Percentiles rank a stretch among this genome's conserved stretches.
Conservation (phyloP, 2,797 vertebrate genomes). For the Oreochromis mossambicus region DNA sequence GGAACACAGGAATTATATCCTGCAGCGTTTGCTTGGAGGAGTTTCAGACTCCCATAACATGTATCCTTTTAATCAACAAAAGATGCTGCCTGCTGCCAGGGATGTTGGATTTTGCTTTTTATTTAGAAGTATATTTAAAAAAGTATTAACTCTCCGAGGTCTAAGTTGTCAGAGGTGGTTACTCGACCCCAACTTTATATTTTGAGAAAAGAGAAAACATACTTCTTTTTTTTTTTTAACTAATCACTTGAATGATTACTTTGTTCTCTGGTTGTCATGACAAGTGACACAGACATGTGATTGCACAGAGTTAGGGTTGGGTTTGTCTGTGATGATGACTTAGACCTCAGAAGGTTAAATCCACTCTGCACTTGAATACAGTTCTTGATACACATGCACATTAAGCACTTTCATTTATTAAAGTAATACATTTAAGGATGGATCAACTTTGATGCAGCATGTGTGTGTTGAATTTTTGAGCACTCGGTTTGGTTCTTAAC, state of each 20-base stretch:
- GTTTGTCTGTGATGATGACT: not conserved
- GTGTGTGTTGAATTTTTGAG: not conserved
- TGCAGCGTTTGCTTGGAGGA: constrained; percentile 93
- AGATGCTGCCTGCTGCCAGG: not conserved
- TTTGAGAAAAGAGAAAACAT: not conserved
- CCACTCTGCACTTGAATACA: not conserved
- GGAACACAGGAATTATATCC: constrained; percentile 94
- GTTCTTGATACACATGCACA: not conserved
- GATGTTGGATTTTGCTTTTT: not conserved
- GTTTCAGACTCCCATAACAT: constrained; percentile 95
- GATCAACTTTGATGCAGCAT: not conserved
- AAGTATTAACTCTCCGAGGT: not conserved
- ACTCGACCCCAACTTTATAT: not conserved
- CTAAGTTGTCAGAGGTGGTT: not conserved
- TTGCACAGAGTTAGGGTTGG: not conserved
- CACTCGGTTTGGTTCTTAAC: constrained; percentile 60
- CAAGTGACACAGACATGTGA: not conserved
- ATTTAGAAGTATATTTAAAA: not conserved
- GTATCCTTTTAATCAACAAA: constrained; percentile 81
- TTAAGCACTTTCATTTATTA: not conserved
- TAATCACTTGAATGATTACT: not conserved
- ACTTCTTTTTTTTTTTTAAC: accelerated
- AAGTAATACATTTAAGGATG: not conserved
- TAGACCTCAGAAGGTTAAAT: not conserved
- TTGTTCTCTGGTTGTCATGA: not conserved